These are phyloP conservation scores for Calephelis perditalis DNA, from an alignment of 2,888 invertebrate genomes.

Conservation along the genomic window DNA sequence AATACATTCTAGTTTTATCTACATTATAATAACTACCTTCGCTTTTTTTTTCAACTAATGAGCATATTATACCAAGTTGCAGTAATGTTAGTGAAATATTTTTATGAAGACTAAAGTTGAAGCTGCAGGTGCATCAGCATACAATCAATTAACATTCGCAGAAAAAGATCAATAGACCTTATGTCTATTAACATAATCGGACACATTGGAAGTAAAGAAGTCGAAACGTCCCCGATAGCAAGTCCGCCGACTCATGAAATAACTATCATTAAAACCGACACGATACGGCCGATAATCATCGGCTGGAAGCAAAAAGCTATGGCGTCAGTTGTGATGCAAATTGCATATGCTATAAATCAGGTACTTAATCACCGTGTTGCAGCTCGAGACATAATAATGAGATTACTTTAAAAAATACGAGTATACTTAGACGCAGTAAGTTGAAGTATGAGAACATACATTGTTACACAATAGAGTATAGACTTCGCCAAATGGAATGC, in stretches of 20 bases:
- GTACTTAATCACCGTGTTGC: slow-evolving; percentile 68
- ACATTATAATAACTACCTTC: too few relatives aligned
- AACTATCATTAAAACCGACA: slow-evolving; percentile 74
- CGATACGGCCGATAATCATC: slow-evolving; percentile 76
- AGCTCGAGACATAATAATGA: slow-evolving; percentile 64
- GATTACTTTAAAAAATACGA: slow-evolving; percentile 69
- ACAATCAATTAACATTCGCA: slow-evolving; percentile 64
- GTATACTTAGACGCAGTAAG: slow-evolving; percentile 40
- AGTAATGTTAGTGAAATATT: too few relatives aligned
- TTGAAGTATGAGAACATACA: slow-evolving; percentile 43
- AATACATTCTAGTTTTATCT: too few relatives aligned
- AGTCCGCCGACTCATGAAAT: slow-evolving; percentile 72
- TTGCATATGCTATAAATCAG: slow-evolving; percentile 75
- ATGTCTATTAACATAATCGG: slow-evolving; percentile 70
- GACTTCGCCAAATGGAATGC: too few relatives aligned
- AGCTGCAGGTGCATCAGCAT: slow-evolving; percentile 44
- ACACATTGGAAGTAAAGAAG: slow-evolving; percentile 69
- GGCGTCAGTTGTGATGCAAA: slow-evolving; percentile 70
- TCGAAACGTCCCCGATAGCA: slow-evolving; percentile 69
- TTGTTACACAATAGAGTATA: slow-evolving; percentile 30
- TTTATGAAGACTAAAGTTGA: slow-evolving; percentile 18
- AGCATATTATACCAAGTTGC: too few relatives aligned
- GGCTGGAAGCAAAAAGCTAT: slow-evolving; percentile 69
- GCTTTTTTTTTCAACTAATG: too few relatives aligned
- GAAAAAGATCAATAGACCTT: slow-evolving; percentile 52